Evolutionary conservation across 2,797 vertebrate genomes (phyloP), one percentile per base, ranked within the genome.

Genomic region (Labeo calbasu): DNA sequence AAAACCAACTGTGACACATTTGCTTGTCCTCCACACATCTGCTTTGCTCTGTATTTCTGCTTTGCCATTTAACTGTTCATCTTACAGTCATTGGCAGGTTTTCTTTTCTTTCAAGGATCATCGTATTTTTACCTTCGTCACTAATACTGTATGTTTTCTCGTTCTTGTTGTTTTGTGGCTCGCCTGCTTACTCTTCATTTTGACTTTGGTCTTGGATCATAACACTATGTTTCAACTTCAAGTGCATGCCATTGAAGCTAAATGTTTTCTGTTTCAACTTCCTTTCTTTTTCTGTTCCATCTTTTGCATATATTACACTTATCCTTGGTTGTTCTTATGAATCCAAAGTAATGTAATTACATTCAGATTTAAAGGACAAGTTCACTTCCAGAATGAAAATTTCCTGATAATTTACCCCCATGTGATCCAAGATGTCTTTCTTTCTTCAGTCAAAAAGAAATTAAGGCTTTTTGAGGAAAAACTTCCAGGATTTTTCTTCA

Each of bases 241-340:
- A 73, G 80, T 85, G 89, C 90, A 92, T 91, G 91, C 79, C 66
- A 87, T 89, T 85, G 51, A 87, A 88, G 90, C 90, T 92, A 46
- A 61, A 13, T 70, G 63, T 72, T 73, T 32, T 57, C 65, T 71
- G 21, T 68, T 48, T 59, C 50, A 48, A 50, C 63, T 85, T 77
- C 19, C 43, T 68, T 83, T 65, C 19, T 53, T 59, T 77, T 59
- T 46, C 40, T 61, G 57, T 50, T 65, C 23, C 51, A 65, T 51
- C 57, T 84, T 76, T 59, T 61, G 21, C 13, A 36, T 65, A 63
- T 63, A 28, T 63, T 63, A 7, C 13, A n/a, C 48, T 8, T 46
- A 40, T 57, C n/a, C 15, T 71, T 81, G 17, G 79, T 81, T 81
- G 51, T 28, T 23, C 21, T 51, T 65, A 23, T 57, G 1, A 69